Base-by-base conservation (phyloP, 1,140 invertebrate genomes). In the Drosophila leontia region DNA sequence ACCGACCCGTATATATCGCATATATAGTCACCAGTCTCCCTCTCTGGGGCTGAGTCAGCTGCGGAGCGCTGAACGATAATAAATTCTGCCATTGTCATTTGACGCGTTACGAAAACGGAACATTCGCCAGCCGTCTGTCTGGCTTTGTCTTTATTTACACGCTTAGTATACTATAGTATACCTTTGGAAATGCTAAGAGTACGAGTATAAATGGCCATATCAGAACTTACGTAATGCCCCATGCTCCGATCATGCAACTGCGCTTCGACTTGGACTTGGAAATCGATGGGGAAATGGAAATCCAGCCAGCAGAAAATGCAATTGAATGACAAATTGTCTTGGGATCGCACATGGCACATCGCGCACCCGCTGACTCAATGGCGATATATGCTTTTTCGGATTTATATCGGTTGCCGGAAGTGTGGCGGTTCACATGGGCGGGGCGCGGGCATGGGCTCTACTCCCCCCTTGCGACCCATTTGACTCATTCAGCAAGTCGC, bases 11-110 rank as follows among this genome's bases (percentile, higher is more conserved):
- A 55, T 59, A 78, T 71, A 65, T 48, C 45, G 37, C 56, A 64
- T 55, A 75, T 47, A 79, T 56, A 65, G 68, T 17, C 48, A 29
- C 12, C 19, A 58, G 26, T 50, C 12, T 58, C 29, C 8, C n/a
- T 23, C 17, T 39, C 17, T 23, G 53, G 35, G 42, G 50, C 79
- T 87, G 83, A 87, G 45, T 87, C 84, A 83, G 75, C 50, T 57
- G 70, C 34, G 19, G 57, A 51, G 58, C 80, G 70, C 55, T 87
- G 76, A 88, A 83, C 62, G 75, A 85, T 81, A 81, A 85, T 78
- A 81, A 62, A 85, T 77, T 87, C 78, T 51, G 53, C 32, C 42
- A 67, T 75, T 82, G 80, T 87, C 84, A 88, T 83, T 80, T 83
- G 83, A 87, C 61, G 83, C 69, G 74, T 77, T 84, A 72, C 69